Base-by-base conservation (phyloP, 2,888 invertebrate genomes). In the Pogonocherus hispidulus region DNA sequence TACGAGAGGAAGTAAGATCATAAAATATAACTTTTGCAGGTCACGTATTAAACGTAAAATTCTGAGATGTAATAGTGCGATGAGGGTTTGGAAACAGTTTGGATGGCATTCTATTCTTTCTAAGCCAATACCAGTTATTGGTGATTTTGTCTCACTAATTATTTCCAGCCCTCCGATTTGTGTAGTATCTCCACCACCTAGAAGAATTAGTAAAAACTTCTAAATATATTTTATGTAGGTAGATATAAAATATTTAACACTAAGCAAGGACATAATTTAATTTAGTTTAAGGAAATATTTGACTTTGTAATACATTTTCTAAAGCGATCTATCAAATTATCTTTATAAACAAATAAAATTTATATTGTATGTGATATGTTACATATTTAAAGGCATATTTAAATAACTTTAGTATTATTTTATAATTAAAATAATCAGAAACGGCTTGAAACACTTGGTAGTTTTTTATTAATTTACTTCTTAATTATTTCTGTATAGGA, bases 1-100 rank as follows among this genome's bases (percentile, higher is more conserved):
- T 49, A 88, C 88, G 2, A 93, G 87, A 0, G 93, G 93, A 81
- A 93, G 87, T 57, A 93, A 87, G 70, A 94, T 90, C 88, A 93
- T 91, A 76, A 93, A 91, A 78, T 93, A 92, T 1, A 94, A 85
- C 79, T 93, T 90, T 84, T 92, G 92, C 0, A 82, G 62, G 63
- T 82, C 93, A 23, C 93, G 86, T 71, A 92, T 87, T 86, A 93
- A 88, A 67, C 92, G 86, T 47, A 92, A 86, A 0, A 89, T 87
- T 64, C 94, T 85, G 72, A 94, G 86, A 81, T 90, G 89, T 52
- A 93, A 86, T 76, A 94, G 87, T 0, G 93, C 92, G 66, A 89
- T 88, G 68, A 93, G 87, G 0, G 90, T 92, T 79, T 92, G 89
- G 83, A 88, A 87, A 71, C 87, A 87, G 27, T 89, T 90, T 1